Evolutionary conservation across 64 coral and sea anemone species (phyloP), one percentile per base, ranked within the genome.

Genomic region (Trachythela sp.): DNA sequence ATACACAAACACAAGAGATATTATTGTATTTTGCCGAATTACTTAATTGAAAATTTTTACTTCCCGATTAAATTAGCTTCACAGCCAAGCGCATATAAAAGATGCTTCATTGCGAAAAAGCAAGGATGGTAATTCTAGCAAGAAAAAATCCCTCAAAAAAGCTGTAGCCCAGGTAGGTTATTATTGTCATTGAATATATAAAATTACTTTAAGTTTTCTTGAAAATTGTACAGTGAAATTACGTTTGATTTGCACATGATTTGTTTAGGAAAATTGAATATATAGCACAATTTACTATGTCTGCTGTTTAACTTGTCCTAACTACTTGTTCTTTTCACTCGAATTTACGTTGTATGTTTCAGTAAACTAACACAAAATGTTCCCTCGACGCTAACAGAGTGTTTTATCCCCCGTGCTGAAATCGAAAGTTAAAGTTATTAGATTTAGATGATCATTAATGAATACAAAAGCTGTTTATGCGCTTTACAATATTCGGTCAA

Each of bases 31-130:
- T 45, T 6, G 42, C 42, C 11, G 4, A 4, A 45, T 45, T 11
- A 45, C 11, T 45, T 45, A 45, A 11, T 45, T 45, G 42, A 45
- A 45, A 20, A n/a, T 64, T 64, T 64, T 64, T 24, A 20, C 56
- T 64, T 64, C 26, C 56, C 56, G 56, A 64, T 64, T 64, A 64
- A 64, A 64, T 64, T 80, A 80, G 75, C 33, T 38, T 80, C 75
- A 80, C 37, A 39, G 8, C 33, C 75, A 80, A 39, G 13, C 31
- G 30, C 75, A 80, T 30, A 64, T 64, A 6, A 80, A 80, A 39
- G 75, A 80, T 30, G 13, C 34, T 27, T 72, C 68, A 26, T 35
- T 72, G 10, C 24, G 33, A 26, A 72, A 72, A 35, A 9, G 68
- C 68, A 72, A 72, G 18, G 68, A 80, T 14, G 31, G 20, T 34